These are phyloP conservation scores for Antedon mediterranea DNA, from an alignment of 53 echinoderm and acorn worm genomes.

Conservation along the genomic window DNA sequence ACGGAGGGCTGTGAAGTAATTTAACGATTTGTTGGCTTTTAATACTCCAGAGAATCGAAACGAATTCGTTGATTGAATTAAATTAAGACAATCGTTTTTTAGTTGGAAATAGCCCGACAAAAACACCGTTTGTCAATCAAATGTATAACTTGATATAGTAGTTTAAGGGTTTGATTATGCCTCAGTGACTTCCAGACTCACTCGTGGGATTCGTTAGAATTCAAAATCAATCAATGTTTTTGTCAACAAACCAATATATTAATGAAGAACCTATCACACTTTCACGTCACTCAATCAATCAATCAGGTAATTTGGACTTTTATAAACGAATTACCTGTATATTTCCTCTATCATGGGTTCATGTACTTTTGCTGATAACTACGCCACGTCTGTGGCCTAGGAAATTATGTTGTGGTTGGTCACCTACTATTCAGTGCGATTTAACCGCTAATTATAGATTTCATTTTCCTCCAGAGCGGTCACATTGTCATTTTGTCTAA, in stretches of 20 bases:
- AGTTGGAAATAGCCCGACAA: neutral
- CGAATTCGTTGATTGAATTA: neutral
- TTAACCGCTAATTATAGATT: no score
- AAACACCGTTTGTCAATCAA: neutral
- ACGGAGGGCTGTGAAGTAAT: neutral
- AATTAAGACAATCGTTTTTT: neutral
- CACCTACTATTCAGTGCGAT: no score
- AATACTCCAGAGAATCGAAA: neutral
- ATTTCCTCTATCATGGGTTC: neutral
- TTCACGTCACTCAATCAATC: neutral
- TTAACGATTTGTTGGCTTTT: neutral
- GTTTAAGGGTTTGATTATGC: neutral
- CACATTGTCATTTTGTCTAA: no score
- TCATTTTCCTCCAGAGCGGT: no score
- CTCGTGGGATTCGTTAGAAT: neutral
- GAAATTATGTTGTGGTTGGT: no score
- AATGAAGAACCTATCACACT: neutral
- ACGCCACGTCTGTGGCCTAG: no score
- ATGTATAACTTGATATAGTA: neutral
- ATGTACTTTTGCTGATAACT: neutral
- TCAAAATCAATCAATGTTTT: neutral
- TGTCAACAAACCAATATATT: neutral
- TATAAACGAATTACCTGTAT: neutral
- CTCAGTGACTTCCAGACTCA: neutral
- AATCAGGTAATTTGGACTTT: neutral